These are phyloP conservation scores for Riparia riparia DNA, from an alignment of 2,113 vertebrate genomes.

Conservation along the genomic window DNA sequence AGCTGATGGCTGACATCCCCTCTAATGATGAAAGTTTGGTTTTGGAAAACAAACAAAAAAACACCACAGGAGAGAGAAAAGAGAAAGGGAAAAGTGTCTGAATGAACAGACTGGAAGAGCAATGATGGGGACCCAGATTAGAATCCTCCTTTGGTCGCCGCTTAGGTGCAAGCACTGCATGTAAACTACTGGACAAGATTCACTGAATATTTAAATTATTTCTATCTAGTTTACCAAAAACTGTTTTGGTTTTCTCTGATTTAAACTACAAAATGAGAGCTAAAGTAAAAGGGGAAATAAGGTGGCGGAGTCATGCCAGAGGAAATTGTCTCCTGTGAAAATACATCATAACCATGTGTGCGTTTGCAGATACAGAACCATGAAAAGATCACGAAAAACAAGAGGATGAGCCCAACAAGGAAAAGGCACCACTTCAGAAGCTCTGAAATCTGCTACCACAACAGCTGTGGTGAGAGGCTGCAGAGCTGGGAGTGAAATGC, in stretches of 20 bases:
- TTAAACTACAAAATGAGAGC: background rate
- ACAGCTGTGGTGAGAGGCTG: background rate
- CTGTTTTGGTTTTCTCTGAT: background rate
- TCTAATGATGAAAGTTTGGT: background rate
- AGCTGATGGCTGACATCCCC: background rate
- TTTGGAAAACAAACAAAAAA: background rate
- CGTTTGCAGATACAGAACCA: background rate
- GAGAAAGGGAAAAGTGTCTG: background rate
- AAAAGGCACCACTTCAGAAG: background rate
- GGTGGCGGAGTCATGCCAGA: background rate
- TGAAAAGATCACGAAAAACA: background rate
- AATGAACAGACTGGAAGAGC: background rate
- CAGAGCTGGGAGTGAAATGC: background rate
- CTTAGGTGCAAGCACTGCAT: background rate
- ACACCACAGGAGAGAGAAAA: accelerated
- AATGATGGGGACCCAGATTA: background rate
- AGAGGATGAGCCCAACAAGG: background rate
- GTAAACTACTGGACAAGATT: background rate
- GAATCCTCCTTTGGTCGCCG: background rate
- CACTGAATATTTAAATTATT: background rate
- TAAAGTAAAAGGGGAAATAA: background rate
- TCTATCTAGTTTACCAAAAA: background rate
- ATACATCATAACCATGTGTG: background rate
- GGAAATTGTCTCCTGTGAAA: background rate
- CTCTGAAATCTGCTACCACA: background rate